phyloP scores from a whole-genome alignment of 2,797 vertebrate genomes.

The Chrysocyon brachyurus region DNA sequence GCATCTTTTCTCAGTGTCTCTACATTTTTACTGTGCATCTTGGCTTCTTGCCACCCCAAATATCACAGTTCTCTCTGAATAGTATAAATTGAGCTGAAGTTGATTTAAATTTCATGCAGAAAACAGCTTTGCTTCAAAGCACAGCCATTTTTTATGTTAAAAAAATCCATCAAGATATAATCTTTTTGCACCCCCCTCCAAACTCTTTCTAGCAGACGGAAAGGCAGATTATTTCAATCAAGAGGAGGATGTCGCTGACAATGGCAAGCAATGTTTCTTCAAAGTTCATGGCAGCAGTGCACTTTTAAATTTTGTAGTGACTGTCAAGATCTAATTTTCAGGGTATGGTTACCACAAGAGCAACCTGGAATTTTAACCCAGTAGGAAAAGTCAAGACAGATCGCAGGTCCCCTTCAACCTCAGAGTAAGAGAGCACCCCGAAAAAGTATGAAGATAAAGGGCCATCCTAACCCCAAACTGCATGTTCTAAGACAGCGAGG shows the following conservation, averaged over 20 bases:
- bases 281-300: constrained; percentile 83
- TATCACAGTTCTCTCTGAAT: constrained; percentile 63
- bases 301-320: constrained; percentile 88
- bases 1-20: constrained; percentile 35
- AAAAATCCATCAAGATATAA: constrained; percentile 51
- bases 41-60: constrained; percentile 76
- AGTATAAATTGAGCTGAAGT: constrained; percentile 67
- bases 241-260: constrained; percentile 80
- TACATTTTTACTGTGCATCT: constrained; percentile 72
- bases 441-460: constrained; percentile 79
- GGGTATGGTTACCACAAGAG: constrained; percentile 88
- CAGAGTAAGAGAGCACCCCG: constrained; percentile 83
- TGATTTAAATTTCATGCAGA: constrained; percentile 79
- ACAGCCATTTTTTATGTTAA: constrained; percentile 76
- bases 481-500: constrained; percentile 77
- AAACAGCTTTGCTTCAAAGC: constrained; percentile 77
- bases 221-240: constrained; percentile 89
- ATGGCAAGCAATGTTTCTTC: constrained; percentile 85
- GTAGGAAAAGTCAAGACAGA: constrained; percentile 89
- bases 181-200: constrained; percentile 58
- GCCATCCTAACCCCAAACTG: constrained; percentile 81
- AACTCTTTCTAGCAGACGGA: constrained; percentile 49
- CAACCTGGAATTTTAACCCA: constrained; percentile 89
- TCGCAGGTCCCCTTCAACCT: constrained; percentile 88
- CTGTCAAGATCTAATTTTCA: constrained; percentile 89